Conservation (phyloP, 1,140 invertebrate species). For the fruit fly (Drosophila melanogaster) region Release_6_plus_ISO1_MT NT_033777.3:5539501-5540000, state of each 20-base stretch:
- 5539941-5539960: constrained; percentile 38
- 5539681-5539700: constrained; percentile 69
- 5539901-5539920: constrained; percentile 19
- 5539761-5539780: constrained; percentile 66
- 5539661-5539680: constrained; percentile 45
- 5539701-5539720: constrained; percentile 73
- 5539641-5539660: constrained; percentile 42
- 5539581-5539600: neutral
- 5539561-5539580: constrained; percentile 11
- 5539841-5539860: constrained; percentile 35
- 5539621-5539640: constrained; percentile 14
- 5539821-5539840: constrained; percentile 18
- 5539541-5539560: constrained; percentile 43
- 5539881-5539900: constrained; percentile 64
- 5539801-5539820: constrained; percentile 49
- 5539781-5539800: constrained; percentile 58
- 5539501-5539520: constrained; percentile 54
- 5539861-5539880: constrained; percentile 39
- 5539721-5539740: constrained; percentile 59
- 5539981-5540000: constrained; percentile 27
- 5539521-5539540: constrained; percentile 73
- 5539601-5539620: neutral
- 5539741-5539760: constrained; percentile 54
- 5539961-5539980: constrained; percentile 68
- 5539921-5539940: constrained; percentile 28